A percentile compares a stretch with the other conserved stretches of the same genome.
Evolutionary conservation across 2,797 vertebrate genomes (phyloP).

Genomic region (Malurus leucopterus): DNA sequence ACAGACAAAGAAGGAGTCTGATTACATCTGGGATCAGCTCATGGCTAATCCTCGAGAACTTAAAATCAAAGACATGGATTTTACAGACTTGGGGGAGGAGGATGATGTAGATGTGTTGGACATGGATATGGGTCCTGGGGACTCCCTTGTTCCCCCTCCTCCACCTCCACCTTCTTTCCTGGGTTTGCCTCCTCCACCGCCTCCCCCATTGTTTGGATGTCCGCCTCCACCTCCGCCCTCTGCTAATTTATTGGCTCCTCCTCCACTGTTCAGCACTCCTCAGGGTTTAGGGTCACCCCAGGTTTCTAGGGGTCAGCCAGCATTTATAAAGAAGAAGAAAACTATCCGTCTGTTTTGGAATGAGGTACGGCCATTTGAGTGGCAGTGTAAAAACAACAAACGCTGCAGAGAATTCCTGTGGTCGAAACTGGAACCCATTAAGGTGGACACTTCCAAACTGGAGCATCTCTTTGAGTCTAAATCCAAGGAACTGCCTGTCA

Average conservation of each 20-base stretch:
- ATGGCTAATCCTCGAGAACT: constrained; percentile 91
- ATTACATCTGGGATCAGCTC: constrained; percentile 97
- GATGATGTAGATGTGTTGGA: constrained; percentile 91
- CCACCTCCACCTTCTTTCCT: constrained; percentile 83
- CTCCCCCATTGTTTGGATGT: constrained; percentile 83
- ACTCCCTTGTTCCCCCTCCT: constrained; percentile 78
- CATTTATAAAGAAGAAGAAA: constrained; percentile 97
- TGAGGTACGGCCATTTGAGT: constrained; percentile 91
- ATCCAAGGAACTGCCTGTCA: constrained; percentile 94
- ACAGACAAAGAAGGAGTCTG: constrained; percentile 89
- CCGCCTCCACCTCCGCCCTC: constrained; percentile 84
- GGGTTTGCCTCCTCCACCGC: constrained; percentile 80
- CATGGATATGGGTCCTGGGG: constrained; percentile 79
- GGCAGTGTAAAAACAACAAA: constrained; percentile 87
- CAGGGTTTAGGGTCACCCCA: constrained; percentile 82
- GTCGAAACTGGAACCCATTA: constrained; percentile 94
- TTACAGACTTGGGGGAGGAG: constrained; percentile 92
- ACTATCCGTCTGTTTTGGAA: constrained; percentile 98
- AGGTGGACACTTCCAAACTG: constrained; percentile 92
- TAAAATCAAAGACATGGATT: constrained; percentile 96
- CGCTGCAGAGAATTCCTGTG: constrained; percentile 91
- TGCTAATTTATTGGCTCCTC: constrained; percentile 83
- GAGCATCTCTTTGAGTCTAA: constrained; percentile 98
- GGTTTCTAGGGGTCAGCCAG: constrained; percentile 80
- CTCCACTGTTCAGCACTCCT: constrained; percentile 76